Base-by-base conservation (phyloP, 2,888 invertebrate species). In the Agriopis leucophaearia region DNA sequence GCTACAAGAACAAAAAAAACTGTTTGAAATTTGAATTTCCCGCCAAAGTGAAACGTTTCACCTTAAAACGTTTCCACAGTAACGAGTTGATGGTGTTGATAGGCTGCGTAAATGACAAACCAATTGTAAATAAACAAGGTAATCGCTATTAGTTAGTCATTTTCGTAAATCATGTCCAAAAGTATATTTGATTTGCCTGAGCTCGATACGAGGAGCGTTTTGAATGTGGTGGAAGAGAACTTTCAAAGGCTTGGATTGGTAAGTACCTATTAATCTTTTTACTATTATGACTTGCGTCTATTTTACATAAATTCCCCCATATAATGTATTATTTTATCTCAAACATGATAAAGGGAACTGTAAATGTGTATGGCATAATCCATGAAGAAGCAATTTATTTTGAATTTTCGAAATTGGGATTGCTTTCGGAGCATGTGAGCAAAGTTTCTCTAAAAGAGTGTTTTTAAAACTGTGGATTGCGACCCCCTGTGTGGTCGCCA, bases 201-300 rank as follows among this genome's bases (percentile, higher is more conserved):
- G 0, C 84, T 92, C 13, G 87, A 92, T 66, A 79, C 79, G 7
- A 84, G 83, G 67, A 81, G 85, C 16, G 82, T 92, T 47, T 78
- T 91, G 18, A 67, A 92, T 74, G 87, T 92, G n/a, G 92, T 92
- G 0, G 88, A 90, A 71, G 90, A 91, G 61, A 93, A 92, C 68
- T 94, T 92, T 69, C 57, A 85, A 68, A 83, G 71, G 68, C 65
- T 80, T 51, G 81, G 82, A 15, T 82, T 91, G 86, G 93, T 92
- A 70, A 79, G 92, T 35, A 27, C 1, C 27, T 27, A 8, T 18
- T 48, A 27, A 16, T 8, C 9, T 18, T 48, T 18, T 48, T 9
- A 10, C 9, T 27, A 18, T 18, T 40, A 40, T 1, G 8, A 8
- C 8, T 40, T 40, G 8, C 38, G 8, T 40, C 38, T 10, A 10